These are phyloP conservation scores for Halictus ligatus DNA, from an alignment of 2,888 invertebrate genomes.

Conservation along the genomic window DNA sequence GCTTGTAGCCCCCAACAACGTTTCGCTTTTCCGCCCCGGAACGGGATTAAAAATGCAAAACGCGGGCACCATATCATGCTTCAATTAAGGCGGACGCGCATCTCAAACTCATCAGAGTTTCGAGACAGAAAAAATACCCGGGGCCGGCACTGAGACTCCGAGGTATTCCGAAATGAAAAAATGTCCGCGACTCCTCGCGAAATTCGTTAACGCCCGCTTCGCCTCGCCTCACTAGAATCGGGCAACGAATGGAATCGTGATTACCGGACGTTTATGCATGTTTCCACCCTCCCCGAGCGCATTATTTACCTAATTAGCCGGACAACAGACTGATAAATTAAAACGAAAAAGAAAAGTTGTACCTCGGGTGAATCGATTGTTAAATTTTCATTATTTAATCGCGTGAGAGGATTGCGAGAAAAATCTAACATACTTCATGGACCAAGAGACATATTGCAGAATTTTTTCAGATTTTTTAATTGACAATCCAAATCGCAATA, in stretches of 20 bases:
- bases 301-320: neutral
- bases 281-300: neutral
- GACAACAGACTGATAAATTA: neutral
- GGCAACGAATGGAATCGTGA: slow-evolving; percentile 13
- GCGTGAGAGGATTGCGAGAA: neutral
- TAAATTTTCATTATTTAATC: neutral
- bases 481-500: neutral
- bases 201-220: neutral
- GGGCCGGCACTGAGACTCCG: neutral
- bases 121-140: slow-evolving; percentile 8
- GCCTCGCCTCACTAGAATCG: neutral
- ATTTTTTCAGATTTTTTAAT: neutral
- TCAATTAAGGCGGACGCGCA: slow-evolving; percentile 41
- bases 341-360: neutral
- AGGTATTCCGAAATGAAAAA: slow-evolving; percentile 32
- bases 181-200: neutral
- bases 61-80: slow-evolving; percentile 46
- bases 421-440: neutral
- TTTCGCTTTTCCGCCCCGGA: slow-evolving; percentile 13
- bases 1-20: slow-evolving; percentile 36
- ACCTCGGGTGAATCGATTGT: neutral
- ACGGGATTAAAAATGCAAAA: slow-evolving; percentile 51
- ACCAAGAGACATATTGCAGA: neutral
- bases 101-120: slow-evolving; percentile 33
- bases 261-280: neutral